Conservation (phyloP, 30 jellyfish, hydroid and myxozoan species). For the Nemopilema nomurai region DNA sequence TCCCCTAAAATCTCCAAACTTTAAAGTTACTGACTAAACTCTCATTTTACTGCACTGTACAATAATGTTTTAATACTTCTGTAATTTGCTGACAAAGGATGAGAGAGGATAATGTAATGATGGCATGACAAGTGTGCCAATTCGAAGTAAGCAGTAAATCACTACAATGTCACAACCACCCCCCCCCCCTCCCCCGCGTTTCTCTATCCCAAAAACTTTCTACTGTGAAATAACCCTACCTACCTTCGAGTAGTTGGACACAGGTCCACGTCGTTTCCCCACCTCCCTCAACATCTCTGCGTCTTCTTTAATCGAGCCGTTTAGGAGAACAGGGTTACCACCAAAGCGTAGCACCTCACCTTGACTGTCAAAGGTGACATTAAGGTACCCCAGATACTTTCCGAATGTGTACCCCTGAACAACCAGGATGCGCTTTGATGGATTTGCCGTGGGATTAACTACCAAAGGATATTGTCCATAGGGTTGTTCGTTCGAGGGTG, state of each 20-base stretch:
- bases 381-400: conserved; percentile 86
- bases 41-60: too few species aligned
- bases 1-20: too few species aligned
- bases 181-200: background rate
- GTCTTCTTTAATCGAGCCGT: conserved; percentile 75
- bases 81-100: too few species aligned
- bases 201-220: background rate
- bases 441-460: conserved; percentile 63
- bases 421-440: conserved; percentile 65
- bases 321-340: conserved; percentile 92
- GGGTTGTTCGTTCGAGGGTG: conserved; percentile 83
- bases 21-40: too few species aligned
- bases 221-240: background rate
- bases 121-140: too few species aligned
- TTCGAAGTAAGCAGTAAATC: too few species aligned
- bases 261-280: conserved; percentile 33
- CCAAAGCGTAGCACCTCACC: conserved; percentile 73
- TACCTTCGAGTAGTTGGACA: conserved; percentile 52
- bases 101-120: too few species aligned
- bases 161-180: too few species aligned
- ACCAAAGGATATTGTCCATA: conserved; percentile 90
- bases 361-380: conserved; percentile 70
- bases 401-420: conserved; percentile 97
- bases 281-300: conserved; percentile 49
- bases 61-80: too few species aligned